These are phyloP conservation scores for Ooceraea biroi DNA, from an alignment of 1,140 invertebrate genomes.

Conservation along the genomic window DNA sequence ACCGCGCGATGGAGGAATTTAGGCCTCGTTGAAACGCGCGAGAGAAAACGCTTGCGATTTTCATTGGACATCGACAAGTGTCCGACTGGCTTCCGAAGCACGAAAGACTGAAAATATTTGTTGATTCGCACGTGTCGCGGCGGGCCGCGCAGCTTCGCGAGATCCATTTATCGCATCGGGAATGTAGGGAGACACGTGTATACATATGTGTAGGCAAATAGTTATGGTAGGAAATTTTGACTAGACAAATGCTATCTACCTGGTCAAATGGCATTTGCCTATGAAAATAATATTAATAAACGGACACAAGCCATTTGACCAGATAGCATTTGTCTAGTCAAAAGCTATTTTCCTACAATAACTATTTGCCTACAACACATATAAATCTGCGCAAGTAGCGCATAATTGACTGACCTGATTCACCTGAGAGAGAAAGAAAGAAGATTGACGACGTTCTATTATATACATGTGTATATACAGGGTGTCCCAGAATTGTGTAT, in stretches of 20 bases:
- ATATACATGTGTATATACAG: too few species aligned
- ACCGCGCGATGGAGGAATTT: constrained; percentile 4
- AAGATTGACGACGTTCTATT: constrained; percentile 38
- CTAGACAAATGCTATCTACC: too few species aligned
- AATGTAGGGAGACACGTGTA: constrained; percentile 15
- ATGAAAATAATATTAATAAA: too few species aligned
- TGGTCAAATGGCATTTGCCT: too few species aligned
- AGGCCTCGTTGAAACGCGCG: neutral
- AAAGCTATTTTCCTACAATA: too few species aligned
- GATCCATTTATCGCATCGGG: constrained; percentile 38
- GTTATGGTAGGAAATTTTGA: too few species aligned
- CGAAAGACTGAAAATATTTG: constrained; percentile 74
- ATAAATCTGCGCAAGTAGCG: constrained; percentile 1
- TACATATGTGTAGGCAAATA: too few species aligned
- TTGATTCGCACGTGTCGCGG: constrained; percentile 70
- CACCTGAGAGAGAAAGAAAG: constrained; percentile 9
- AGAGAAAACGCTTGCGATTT: constrained; percentile 46
- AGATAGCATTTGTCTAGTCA: too few species aligned
- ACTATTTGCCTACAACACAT: too few species aligned
- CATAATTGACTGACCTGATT: constrained; percentile 49
- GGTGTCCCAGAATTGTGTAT: too few species aligned
- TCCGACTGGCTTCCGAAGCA: constrained; percentile 47
- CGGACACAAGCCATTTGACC: too few species aligned
- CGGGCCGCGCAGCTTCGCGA: constrained; percentile 40
- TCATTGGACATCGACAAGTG: constrained; percentile 60